Evolutionary conservation across 2,113 vertebrate genomes (phyloP).

Genomic region (Pterocles orientalis): DNA sequence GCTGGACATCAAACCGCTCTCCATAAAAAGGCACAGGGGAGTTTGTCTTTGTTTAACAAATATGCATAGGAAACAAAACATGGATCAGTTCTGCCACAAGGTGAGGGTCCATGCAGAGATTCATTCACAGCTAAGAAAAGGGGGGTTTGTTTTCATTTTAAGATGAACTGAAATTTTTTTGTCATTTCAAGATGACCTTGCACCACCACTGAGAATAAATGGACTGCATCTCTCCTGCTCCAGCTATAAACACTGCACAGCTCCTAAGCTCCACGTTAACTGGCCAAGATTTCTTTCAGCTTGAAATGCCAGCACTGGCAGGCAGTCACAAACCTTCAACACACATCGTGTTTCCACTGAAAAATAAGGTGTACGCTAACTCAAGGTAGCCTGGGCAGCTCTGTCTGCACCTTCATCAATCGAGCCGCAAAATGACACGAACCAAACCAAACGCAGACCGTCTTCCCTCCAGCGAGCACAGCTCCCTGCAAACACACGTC

Average conservation of each 20-base stretch:
- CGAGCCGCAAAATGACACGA: background rate
- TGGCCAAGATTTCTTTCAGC: background rate
- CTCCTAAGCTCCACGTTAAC: background rate
- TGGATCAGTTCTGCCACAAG: background rate
- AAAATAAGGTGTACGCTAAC: background rate
- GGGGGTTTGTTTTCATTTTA: background rate
- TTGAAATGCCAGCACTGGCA: background rate
- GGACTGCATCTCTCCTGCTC: background rate
- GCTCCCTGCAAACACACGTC: background rate
- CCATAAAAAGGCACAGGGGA: conserved; percentile 54
- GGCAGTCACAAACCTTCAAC: background rate
- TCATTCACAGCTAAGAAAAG: conserved; percentile 9
- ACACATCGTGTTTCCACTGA: background rate
- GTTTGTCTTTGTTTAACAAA: conserved; percentile 27
- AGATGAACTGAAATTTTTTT: background rate
- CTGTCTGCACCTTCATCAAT: background rate
- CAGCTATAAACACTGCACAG: background rate
- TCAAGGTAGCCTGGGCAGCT: background rate
- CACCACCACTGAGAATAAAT: background rate
- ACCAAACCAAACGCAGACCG: background rate
- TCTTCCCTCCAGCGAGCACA: background rate
- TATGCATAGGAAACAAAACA: conserved; percentile 38
- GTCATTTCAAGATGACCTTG: background rate
- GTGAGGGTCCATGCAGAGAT: conserved; percentile 44
- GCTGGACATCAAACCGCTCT: background rate